Evolutionary conservation across 2,113 vertebrate species (phyloP), one percentile per base, ranked within the genome.

Genomic region (Lepidothrix coronata): DNA sequence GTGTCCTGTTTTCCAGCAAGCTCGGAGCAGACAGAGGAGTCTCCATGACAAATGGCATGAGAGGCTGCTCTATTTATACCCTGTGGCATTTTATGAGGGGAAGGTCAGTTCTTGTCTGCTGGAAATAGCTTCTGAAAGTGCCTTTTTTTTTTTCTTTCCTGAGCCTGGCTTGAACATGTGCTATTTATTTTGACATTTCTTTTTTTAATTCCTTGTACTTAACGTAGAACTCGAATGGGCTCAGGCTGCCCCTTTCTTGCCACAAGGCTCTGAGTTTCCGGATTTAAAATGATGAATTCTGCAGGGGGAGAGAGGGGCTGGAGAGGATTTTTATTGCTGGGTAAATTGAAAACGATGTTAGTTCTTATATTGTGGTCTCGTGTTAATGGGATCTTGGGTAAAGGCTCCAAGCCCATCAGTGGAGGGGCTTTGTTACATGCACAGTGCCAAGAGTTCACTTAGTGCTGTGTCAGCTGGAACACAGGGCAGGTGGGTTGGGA

Each of bases 81-180:
- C 78, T 1, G 19, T 93, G 89, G 91, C 84, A 74, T 93, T 89
- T 91, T 37, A 2, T 8, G 43, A 75, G 83, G 86, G 92, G 65
- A 95, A 91, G 93, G 94, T 93, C 93, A 85, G 76, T 68, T 76
- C 94, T 54, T 8, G 54, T 68, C 85, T 85, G 5, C 92, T 94
- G 90, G 44, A 76, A 89, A 85, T 73, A 91, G 65, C 94, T 85
- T 51, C 87, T 78, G 39, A 92, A 79, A 91, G 73, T 57, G 77
- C 35, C 61, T 92, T 65, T 78, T 39, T 75, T 89, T 78, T 35
- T 79, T 87, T 54, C 9, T 13, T 54, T 3, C 33, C 31, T 22
- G 5, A 52, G 48, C 48, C 80, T 59, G 78, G 54, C 73, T 54
- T 44, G 63, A 72, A 54, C 48, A 14, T 23, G 37, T 46, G 91